A percentile compares a stretch with the other conserved stretches of the same genome.
phyloP scores from a whole-genome alignment of 2,113 vertebrate species.

The Apistogramma diplotaenia region DNA sequence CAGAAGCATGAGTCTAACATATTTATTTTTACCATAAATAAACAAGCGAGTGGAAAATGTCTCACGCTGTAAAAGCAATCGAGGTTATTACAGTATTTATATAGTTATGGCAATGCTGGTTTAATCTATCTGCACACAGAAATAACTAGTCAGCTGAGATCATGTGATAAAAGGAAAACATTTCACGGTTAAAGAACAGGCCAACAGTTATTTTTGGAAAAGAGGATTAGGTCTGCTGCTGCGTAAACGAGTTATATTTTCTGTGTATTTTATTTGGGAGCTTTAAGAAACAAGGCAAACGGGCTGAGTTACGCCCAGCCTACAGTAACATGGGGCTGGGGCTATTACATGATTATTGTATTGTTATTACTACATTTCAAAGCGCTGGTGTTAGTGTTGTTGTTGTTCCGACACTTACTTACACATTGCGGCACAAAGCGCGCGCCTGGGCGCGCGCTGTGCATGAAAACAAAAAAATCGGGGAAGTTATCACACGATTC shows the following conservation, averaged over 20 bases:
- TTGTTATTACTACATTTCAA: not conserved
- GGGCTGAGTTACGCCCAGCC: not conserved
- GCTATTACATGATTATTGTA: not conserved
- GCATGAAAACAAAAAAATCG: not conserved
- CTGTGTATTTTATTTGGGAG: not conserved
- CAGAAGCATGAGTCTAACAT: not conserved
- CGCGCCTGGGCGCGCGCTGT: not conserved
- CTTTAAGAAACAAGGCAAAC: not conserved
- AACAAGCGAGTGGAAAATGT: not conserved
- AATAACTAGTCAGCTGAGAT: not conserved
- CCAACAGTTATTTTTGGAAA: not conserved
- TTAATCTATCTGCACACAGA: not conserved
- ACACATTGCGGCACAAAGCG: not conserved
- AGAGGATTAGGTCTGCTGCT: slow-evolving; percentile 50
- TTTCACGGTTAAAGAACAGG: not conserved
- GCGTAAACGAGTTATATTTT: not conserved
- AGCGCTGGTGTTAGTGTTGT: not conserved
- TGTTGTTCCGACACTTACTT: not conserved
- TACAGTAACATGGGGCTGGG: not conserved
- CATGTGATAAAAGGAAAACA: not conserved
- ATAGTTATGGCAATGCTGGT: not conserved
- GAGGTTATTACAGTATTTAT: slow-evolving; percentile 1
- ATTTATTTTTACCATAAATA: slow-evolving; percentile 7
- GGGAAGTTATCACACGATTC: not conserved
- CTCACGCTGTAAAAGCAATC: not conserved